Conservation (phyloP, 2,888 invertebrate genomes). For the Zhuqinia jingwanae region DNA sequence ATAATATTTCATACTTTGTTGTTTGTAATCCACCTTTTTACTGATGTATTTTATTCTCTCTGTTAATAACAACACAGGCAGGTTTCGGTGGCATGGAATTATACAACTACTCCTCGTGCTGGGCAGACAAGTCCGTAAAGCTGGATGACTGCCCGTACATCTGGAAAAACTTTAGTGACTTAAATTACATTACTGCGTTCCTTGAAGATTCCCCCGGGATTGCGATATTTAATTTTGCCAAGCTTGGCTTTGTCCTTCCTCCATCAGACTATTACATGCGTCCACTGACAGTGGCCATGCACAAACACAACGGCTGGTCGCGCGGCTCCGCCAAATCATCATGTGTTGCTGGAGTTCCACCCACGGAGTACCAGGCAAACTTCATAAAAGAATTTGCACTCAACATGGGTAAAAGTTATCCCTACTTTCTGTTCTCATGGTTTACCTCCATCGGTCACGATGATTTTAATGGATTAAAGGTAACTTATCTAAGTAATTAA, state of each 20-base stretch:
- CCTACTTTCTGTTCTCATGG: constrained; percentile 78
- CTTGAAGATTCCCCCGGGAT: constrained; percentile 89
- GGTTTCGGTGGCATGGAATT: constrained; percentile 83
- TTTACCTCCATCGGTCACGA: constrained; percentile 79
- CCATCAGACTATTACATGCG: constrained; percentile 92
- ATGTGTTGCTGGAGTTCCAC: constrained; percentile 73
- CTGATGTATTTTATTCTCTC: neutral
- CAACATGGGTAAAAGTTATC: constrained; percentile 68
- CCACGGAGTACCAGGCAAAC: constrained; percentile 74
- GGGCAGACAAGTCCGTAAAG: constrained; percentile 80
- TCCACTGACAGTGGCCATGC: constrained; percentile 86
- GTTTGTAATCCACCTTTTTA: neutral
- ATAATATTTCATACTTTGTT: neutral
- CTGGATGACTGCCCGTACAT: constrained; percentile 88
- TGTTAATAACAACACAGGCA: constrained; percentile 80
- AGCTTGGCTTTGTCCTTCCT: constrained; percentile 86
- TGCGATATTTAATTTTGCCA: constrained; percentile 89
- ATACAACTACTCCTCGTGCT: constrained; percentile 77
- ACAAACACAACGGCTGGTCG: constrained; percentile 66
- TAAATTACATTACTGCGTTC: constrained; percentile 89
- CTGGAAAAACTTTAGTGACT: constrained; percentile 88
- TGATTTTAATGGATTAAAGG: constrained; percentile 79
- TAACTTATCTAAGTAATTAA: no score
- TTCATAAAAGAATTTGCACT: constrained; percentile 72
- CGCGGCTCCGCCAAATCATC: constrained; percentile 38